Conservation (phyloP, 2,113 vertebrate species). For the Emydocephalus ijimae region DNA sequence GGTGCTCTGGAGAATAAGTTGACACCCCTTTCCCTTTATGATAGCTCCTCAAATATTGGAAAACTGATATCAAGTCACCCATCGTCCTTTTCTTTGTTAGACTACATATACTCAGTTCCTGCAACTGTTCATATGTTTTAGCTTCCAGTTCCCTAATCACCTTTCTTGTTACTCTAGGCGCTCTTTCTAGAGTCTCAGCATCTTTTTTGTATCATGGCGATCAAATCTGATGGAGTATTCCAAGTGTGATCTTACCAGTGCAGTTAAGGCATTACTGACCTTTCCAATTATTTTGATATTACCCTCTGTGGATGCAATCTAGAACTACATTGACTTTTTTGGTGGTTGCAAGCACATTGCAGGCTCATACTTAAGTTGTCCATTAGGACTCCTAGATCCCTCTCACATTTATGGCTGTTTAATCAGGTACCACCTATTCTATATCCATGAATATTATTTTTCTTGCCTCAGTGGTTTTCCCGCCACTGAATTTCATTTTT, state of each 20-base stretch:
- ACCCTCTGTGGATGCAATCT: background rate
- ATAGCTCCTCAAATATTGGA: background rate
- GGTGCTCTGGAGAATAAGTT: background rate
- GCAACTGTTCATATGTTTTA: background rate
- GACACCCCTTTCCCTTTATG: background rate
- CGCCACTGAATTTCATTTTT: background rate
- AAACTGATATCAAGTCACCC: background rate
- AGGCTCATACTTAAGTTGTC: background rate
- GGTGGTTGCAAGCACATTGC: background rate
- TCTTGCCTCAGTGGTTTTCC: background rate
- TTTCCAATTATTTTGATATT: background rate
- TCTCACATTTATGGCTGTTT: background rate
- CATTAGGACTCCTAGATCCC: background rate
- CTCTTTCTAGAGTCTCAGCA: background rate
- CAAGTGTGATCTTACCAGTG: background rate
- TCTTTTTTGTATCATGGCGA: background rate
- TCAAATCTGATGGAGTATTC: background rate
- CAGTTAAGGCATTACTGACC: background rate
- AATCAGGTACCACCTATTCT: background rate
- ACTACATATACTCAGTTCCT: background rate
- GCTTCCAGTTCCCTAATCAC: background rate
- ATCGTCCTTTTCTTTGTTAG: background rate
- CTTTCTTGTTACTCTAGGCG: background rate
- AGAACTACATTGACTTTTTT: background rate
- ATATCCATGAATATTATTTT: background rate